Evolutionary conservation across 2,113 vertebrate species (phyloP).

Genomic region (Psammodynastes pulverulentus): DNA sequence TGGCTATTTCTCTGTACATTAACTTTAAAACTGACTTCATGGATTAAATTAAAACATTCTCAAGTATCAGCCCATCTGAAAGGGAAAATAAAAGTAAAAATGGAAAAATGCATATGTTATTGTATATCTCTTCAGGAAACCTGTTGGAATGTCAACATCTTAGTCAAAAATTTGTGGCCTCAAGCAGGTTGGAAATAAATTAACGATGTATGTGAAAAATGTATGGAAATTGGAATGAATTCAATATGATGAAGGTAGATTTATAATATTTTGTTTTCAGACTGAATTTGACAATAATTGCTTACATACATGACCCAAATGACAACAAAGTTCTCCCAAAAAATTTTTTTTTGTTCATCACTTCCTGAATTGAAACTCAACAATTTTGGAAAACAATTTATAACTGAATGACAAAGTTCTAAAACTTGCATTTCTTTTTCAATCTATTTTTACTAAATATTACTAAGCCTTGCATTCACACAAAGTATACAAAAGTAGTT

Average conservation of each 20-base stretch:
- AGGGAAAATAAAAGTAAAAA: neutral
- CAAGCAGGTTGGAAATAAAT: neutral
- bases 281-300: neutral
- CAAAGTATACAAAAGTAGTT: too few relatives aligned
- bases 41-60: neutral
- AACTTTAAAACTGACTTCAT: neutral
- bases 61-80: neutral
- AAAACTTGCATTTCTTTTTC: too few relatives aligned
- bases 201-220: neutral
- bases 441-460: too few relatives aligned
- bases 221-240: neutral
- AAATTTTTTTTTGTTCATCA: too few relatives aligned
- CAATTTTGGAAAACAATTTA: too few relatives aligned
- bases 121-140: neutral
- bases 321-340: too few relatives aligned
- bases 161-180: neutral
- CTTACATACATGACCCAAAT: neutral
- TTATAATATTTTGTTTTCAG: neutral
- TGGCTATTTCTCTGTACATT: neutral
- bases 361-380: too few relatives aligned
- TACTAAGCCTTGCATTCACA: too few relatives aligned
- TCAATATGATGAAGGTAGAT: neutral
- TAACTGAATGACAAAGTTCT: too few relatives aligned
- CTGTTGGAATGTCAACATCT: neutral
- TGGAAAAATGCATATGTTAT: neutral